phyloP scores from a whole-genome alignment of 1,140 invertebrate genomes.

The Maniola jurtina region DNA sequence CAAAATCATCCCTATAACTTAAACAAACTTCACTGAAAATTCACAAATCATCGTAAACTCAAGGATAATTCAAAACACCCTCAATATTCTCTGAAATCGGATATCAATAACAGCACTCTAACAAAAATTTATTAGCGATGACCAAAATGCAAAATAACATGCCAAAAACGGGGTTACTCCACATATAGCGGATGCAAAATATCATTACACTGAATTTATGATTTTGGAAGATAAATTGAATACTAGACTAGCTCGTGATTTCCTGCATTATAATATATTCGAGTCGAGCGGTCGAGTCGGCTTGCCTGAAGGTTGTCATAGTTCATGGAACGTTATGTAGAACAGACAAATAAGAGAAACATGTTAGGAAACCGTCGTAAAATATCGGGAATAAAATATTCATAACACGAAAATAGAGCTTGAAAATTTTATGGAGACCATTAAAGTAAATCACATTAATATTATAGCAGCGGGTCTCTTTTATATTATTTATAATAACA shows the following conservation, averaged over 20 bases:
- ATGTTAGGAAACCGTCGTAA: not conserved
- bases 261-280: slow-evolving; percentile 73
- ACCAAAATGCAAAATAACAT: slow-evolving; percentile 23
- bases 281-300: slow-evolving; percentile 44
- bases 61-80: not conserved
- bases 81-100: not conserved
- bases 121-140: slow-evolving; percentile 5
- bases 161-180: slow-evolving; percentile 23
- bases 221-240: slow-evolving; percentile 74
- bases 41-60: too few species aligned
- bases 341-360: slow-evolving; percentile 16
- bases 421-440: slow-evolving; percentile 6
- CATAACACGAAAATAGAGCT: slow-evolving; percentile 7
- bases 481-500: not conserved
- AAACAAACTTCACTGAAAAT: too few species aligned
- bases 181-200: slow-evolving; percentile 60
- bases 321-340: slow-evolving; percentile 38
- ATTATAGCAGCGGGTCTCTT: not conserved
- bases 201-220: slow-evolving; percentile 71
- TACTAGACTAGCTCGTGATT: slow-evolving; percentile 64
- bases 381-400: slow-evolving; percentile 8
- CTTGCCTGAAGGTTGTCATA: slow-evolving; percentile 61
- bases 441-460: slow-evolving; percentile 4
- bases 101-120: not conserved
- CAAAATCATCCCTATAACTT: too few species aligned